Base-by-base conservation (phyloP, 2,797 vertebrate species). In the Crenichthys baileyi region DNA sequence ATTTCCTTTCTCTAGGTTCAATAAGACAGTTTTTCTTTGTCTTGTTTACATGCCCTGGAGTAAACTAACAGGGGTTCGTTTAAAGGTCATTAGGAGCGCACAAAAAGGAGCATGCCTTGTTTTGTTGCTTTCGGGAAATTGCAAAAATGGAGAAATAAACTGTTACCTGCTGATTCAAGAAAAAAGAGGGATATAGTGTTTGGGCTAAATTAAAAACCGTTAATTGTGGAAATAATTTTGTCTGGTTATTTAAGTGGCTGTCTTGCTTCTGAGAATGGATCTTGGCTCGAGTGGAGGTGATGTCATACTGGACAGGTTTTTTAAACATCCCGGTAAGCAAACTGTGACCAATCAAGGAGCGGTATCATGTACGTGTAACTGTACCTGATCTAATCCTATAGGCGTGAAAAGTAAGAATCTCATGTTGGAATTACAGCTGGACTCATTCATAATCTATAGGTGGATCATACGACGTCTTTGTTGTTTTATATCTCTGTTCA, bases 281-380 rank as follows among this genome's bases (percentile, higher is more conserved):
- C 46, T 81, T 24, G n/a, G 53, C 36, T 56, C 15, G 53, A 51
- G 44, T 72, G 26, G 44, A 60, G 76, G 85, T 90, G 74, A 92
- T 84, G 75, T 90, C 79, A 85, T 74, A 39, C 44, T 72, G 46
- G 31, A 75, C 89, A 90, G 83, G 82, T 92, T 91, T 80, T 91
- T 90, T 90, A 86, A 91, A 46, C 29, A 85, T 83, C 63, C 79
- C 78, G 79, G 88, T 89, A 87, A 83, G 87, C 85, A 94, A 91
- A 92, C 88, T 87, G 89, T 76, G 77, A 83, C 85, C 75, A 88
- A 80, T 91, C 87, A 84, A 83, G 85, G 73, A 70, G 68, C 31
- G 76, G 83, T 85, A 89, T 93, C 89, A 18, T 77, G 81, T 91
- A 79, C 87, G 78, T 61, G 92, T 87, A 91, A 94, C 83, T 24